Evolutionary conservation across 2,888 invertebrate species (phyloP), one percentile per base, ranked within the genome.

Genomic region (Phasia obesa): DNA sequence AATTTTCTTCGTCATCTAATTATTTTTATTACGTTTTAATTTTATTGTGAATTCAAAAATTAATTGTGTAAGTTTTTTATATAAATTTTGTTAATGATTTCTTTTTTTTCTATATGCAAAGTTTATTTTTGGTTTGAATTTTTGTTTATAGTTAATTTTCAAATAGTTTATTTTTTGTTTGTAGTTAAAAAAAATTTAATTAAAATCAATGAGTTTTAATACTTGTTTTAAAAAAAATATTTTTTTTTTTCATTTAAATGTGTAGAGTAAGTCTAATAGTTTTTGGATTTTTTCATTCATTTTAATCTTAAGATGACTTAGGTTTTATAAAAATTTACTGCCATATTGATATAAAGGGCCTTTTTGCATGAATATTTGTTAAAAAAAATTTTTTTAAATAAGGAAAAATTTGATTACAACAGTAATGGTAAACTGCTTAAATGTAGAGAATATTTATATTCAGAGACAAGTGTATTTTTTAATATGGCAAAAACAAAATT

Each of bases 221-320:
- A 23, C n/a, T 53, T 11, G 2, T 53, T 15, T 57, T 35, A 27
- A 21, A n/a, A 53, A 53, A 53, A 53, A 2, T 57, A 1, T 17
- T 31, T 47, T 25, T 13, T 49, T 59, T 59, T 47, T 38, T 35
- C 9, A 1, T 35, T 57, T 64, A 64, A 64, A 42, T 57, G n/a
- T 78, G 13, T 67, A 31, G n/a, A n/a, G 67, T 60, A 67, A 53
- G 27, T 53, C 79, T 73, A 73, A 79, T 79, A 73, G 70, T 69
- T 69, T 57, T 67, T 42, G 15, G 7, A 47, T 49, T 9, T 65
- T 49, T n/a, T 19, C 47, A 35, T 17, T 1, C 4, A 4, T 3
- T 53, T 69, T 31, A 57, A 23, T 53, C 17, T n/a, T n/a, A n/a
- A n/a, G n/a, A n/a, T n/a, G n/a, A n/a, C n/a, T n/a, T n/a, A n/a